Base-by-base conservation (phyloP, 2,113 vertebrate species). In the Neolamprologus ventralis region DNA sequence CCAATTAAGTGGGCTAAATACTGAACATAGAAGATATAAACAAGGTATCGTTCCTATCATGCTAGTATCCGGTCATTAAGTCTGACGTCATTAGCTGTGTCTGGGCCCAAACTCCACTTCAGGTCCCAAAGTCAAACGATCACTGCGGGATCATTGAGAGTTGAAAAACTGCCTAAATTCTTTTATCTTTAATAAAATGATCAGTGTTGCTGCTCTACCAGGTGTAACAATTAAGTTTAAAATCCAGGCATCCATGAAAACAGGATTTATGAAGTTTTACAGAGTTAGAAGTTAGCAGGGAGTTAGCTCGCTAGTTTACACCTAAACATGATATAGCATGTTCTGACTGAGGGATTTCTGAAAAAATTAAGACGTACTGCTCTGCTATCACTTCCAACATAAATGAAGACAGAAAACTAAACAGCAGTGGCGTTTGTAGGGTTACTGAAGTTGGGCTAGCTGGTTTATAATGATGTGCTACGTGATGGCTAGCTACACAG, bases 351-450 rank as follows among this genome's bases (percentile, higher is more conserved):
- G 57, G 14, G 26, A 60, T 60, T 17, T 10, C 57, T 60, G 57
- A 60, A 17, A 60, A 31, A 63, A 7, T 35, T 11, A 2, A 63
- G 9, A 63, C 4, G 0, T 35, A 7, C 58, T 0, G 17, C 16
- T 63, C 31, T 63, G 58, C 1, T 19, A 63, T 63, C 9, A 11
- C 58, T 63, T 63, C 58, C 3, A 1, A 19, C 28, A 63, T 63
- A 33, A 63, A 33, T 33, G 58, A 33, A 19, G 58, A 63, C 58
- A 35, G 9, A 33, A 63, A 63, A 63, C 58, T 63, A 35, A 35
- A n/a, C 58, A 0, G 2, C 58, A 35, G 4, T 35, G 31, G 1
- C 9, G 0, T n/a, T 63, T 35, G 58, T 35, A 63, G 58, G 31
- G 58, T 35, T 63, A 63, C 31, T 63, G 1, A 63, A 63, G 17